A percentile compares a stretch with the other conserved stretches of the same genome.
phyloP scores from a whole-genome alignment of 2,797 vertebrate species.

The Chloroceryle amazona region DNA sequence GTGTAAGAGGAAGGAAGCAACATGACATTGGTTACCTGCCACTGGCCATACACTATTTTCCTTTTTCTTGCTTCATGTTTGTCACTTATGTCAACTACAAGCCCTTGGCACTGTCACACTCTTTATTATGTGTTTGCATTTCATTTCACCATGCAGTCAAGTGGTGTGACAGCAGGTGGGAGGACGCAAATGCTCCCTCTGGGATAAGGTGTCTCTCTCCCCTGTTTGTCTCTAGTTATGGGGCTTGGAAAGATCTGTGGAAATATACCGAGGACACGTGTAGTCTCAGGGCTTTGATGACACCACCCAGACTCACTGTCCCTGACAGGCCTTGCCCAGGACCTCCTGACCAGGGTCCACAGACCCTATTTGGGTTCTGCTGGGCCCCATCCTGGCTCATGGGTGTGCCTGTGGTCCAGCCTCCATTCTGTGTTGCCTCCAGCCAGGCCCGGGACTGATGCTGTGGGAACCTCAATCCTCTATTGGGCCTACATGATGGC shows the following conservation, averaged over 20 bases:
- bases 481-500: no score
- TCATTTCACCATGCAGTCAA: background rate
- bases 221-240: background rate
- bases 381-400: background rate
- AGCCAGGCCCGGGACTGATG: background rate
- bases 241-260: background rate
- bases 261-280: rapidly evolving
- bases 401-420: rapidly evolving
- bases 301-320: background rate
- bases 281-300: rapidly evolving
- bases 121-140: background rate
- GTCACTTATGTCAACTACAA: background rate
- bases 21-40: background rate
- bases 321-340: background rate
- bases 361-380: background rate
- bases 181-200: background rate
- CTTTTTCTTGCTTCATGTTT: background rate
- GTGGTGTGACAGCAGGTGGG: rapidly evolving
- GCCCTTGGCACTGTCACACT: background rate
- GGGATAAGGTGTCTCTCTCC: background rate
- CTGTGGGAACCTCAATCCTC: background rate
- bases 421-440: background rate
- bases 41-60: background rate
- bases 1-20: background rate
- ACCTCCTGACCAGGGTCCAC: background rate